These are phyloP conservation scores for Troides oblongomaculatus DNA, from an alignment of 2,888 invertebrate genomes.

Conservation along the genomic window DNA sequence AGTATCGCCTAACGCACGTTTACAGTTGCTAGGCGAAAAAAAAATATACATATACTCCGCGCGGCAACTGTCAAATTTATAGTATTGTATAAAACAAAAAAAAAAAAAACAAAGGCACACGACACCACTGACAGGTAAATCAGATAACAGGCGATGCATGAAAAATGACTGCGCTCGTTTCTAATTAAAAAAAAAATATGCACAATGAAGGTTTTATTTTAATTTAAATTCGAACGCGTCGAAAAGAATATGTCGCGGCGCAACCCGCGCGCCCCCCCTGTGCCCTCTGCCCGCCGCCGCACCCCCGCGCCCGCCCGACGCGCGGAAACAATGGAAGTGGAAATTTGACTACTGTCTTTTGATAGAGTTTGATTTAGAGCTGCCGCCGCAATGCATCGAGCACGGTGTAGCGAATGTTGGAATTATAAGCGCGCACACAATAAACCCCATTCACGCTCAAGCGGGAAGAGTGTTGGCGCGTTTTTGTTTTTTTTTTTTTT, in stretches of 20 bases:
- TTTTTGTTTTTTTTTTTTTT: conserved; percentile 31
- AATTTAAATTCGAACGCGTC: conserved; percentile 68
- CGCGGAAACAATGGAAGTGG: conserved; percentile 64
- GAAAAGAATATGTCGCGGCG: conserved; percentile 49
- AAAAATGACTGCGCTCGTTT: conserved; percentile 71
- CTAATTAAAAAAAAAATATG: conserved; percentile 69
- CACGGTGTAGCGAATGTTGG: conserved; percentile 55
- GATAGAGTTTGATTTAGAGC: conserved; percentile 70
- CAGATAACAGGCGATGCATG: conserved; percentile 77
- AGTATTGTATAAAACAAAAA: conserved; percentile 36
- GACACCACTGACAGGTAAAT: conserved; percentile 68
- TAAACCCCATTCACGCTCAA: conserved; percentile 41
- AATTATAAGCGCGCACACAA: conserved; percentile 44
- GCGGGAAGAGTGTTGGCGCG: neutral
- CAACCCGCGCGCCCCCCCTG: conserved; percentile 38
- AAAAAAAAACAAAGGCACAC: conserved; percentile 40
- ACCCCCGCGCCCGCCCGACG: conserved; percentile 19
- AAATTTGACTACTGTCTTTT: conserved; percentile 70
- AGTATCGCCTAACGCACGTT: conserved; percentile 37
- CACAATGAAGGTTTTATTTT: conserved; percentile 60
- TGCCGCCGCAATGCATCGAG: conserved; percentile 55
- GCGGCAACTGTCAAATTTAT: conserved; percentile 43
- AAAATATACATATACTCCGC: conserved; percentile 23
- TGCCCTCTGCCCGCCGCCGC: no score
- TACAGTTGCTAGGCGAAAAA: conserved; percentile 39